These are phyloP conservation scores for Plecotus auritus DNA, from an alignment of 2,113 vertebrate genomes.

Conservation along the genomic window DNA sequence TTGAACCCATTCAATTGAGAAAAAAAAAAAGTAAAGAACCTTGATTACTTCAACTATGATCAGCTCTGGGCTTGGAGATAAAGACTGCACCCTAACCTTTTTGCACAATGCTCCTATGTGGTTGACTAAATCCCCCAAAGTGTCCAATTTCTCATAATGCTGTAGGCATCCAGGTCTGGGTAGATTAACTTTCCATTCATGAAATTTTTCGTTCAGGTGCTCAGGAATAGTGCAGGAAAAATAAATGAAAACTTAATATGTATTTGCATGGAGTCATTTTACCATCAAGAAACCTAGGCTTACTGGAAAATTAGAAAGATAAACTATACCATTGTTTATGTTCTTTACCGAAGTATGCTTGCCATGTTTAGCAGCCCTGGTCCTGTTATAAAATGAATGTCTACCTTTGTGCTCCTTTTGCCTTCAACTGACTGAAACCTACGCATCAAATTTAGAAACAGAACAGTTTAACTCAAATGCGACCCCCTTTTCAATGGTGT, in stretches of 20 bases:
- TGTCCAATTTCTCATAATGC: constrained; percentile 59
- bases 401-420: constrained; percentile 36
- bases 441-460: neutral
- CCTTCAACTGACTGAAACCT: neutral
- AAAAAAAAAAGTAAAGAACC: neutral
- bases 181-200: constrained; percentile 72
- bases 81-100: constrained; percentile 1
- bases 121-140: constrained; percentile 31
- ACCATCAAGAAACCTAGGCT: constrained; percentile 65
- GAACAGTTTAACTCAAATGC: constrained; percentile 12
- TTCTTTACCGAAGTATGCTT: constrained; percentile 66
- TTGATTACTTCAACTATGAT: constrained; percentile 22
- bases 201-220: constrained; percentile 67
- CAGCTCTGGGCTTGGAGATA: neutral
- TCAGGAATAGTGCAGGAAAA: constrained; percentile 65
- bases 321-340: constrained; percentile 69
- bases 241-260: constrained; percentile 71
- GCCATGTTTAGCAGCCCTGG: constrained; percentile 39
- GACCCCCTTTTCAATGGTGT: neutral
- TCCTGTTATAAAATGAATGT: constrained; percentile 27
- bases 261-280: constrained; percentile 68
- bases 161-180: constrained; percentile 38
- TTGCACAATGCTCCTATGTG: constrained; percentile 52
- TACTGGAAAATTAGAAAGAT: constrained; percentile 74
- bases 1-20: neutral